Evolutionary conservation across 30 jellyfish, hydroid and myxozoan genomes (phyloP), one percentile per base, ranked within the genome.

Genomic region (Cassiopea andromeda): DNA sequence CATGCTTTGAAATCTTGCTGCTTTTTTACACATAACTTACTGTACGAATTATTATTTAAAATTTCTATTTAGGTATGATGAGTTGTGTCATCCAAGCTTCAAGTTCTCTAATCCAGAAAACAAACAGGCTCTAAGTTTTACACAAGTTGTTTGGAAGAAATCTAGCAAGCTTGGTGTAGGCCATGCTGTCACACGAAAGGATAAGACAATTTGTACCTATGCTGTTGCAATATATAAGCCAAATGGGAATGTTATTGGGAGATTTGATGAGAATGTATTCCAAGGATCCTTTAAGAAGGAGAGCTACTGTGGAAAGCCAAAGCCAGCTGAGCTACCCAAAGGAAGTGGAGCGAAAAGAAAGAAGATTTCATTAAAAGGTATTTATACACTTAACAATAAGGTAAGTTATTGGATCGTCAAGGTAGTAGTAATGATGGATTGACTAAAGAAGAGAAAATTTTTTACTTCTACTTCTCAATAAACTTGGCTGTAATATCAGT

Each of bases 61-160:
- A 64, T 17, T 5, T 64, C 15, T 46, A 1, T 46, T 1, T 77
- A 77, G 99, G 99, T 96, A 96, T 78, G 91, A 96, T 82, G 96
- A 92, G 69, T 97, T 96, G 49, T 96, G 99, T 59, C 90, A 81
- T 60, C 96, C 96, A 14, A 60, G 73, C 43, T 96, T 96, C 81
- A 85, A 85, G 16, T 92, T 90, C 66, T 44, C 80, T 1, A 91
- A 89, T 43, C 89, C 96, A 15, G 97, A 82, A 49, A 96, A 89
- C 80, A 82, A 82, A n/a, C 80, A 70, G 48, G 79, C 97, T 7
- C 81, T 89, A 60, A 89, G 97, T 72, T 91, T 91, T 77, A 73
- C 97, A 0, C 94, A 85, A 73, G 90, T 85, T 48, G 92, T 91
- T 16, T 91, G 97, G 97, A 84, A 73, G n/a, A 77, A 58, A 18